Base-by-base conservation (phyloP, 1,140 invertebrate species). In the Bombus superbus region DNA sequence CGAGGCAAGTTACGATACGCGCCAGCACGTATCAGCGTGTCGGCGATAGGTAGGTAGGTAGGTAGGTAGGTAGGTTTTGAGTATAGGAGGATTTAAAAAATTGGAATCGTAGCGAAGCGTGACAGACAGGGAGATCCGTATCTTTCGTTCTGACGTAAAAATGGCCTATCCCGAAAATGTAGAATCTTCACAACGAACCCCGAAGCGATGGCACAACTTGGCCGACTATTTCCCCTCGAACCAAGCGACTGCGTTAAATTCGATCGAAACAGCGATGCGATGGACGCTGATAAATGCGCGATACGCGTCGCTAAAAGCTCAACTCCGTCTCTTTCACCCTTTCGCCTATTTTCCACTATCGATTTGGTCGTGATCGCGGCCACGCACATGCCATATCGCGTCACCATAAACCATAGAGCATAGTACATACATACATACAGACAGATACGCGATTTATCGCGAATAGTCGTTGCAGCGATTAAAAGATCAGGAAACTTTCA, bases 131-230 rank as follows among this genome's bases (percentile, higher is more conserved):
- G 2, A 18, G 35, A 35, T 22, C 18, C 22, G 2, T 83, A 77
- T 69, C 44, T 32, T 32, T 4, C 5, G 62, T 38, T 38, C n/a
- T 11, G n/a, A 5, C 28, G 25, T 15, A 28, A 83, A 69, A 64
- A 83, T 83, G 47, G 47, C 82, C 44, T 4, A 71, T 57, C 74
- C 59, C 69, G 35, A 47, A 40, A 66, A 83, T 83, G 71, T 83
- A 83, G 68, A 44, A 59, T 22, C n/a, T 83, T 59, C 44, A n/a
- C 47, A 57, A 22, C n/a, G 44, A 62, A n/a, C 28, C 64, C 15
- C 47, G 64, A 71, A 59, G 38, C 64, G 74, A 69, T 44, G 82
- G 38, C 73, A n/a, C 47, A 83, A 71, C n/a, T 78, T 83, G 1
- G 28, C 2, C 47, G 6, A 53, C 47, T 53, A 53, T 53, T 53